Evolutionary conservation across 2,113 vertebrate species (phyloP), one percentile per base, ranked within the genome.

Genomic region (Paramormyrops kingsleyae): DNA sequence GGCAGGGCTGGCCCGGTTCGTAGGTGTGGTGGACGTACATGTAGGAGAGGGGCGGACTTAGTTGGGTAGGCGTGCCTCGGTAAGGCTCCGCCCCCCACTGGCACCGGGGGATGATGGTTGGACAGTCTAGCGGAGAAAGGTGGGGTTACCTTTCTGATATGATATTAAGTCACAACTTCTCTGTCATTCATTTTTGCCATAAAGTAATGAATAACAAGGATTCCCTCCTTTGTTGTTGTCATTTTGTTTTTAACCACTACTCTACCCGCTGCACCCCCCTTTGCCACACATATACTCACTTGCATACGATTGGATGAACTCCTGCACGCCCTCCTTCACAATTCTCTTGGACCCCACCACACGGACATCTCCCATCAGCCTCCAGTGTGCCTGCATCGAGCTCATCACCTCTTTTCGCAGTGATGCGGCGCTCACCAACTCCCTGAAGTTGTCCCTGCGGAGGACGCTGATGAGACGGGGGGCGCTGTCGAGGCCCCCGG

Each of bases 1-100:
- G 93, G 56, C 98, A 99, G 1, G 97, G 97, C 0, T 53, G 0
- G 9, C 95, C 88, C 0, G 98, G 98, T 0, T 31, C 5, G 83
- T 91, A 90, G 0, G 98, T 98, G 93, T 99, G 98, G 92, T 99
- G 98, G 91, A 99, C 96, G 88, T 92, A 99, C 88, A 99, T 15
- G 35, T 93, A 97, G 5, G 90, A 59, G 24, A 99, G 94, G 0
- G 98, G 98, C 0, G 95, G 95, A 0, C 83, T 88, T 90, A 97
- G 77, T 0, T 90, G 87, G 0, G 91, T 94, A 0, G 97, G 98
- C 0, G 90, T 93, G 19, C 97, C 97, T 47, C 89, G 93, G 93
- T 97, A 99, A 0, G 97, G 96, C 17, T 90, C 87, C 0, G 97
- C 97, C 0, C 91, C 95, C 98, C 98, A 99, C 94, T 96, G 95